phyloP scores from a whole-genome alignment of 2,888 invertebrate species.

The Molorchus minor region DNA sequence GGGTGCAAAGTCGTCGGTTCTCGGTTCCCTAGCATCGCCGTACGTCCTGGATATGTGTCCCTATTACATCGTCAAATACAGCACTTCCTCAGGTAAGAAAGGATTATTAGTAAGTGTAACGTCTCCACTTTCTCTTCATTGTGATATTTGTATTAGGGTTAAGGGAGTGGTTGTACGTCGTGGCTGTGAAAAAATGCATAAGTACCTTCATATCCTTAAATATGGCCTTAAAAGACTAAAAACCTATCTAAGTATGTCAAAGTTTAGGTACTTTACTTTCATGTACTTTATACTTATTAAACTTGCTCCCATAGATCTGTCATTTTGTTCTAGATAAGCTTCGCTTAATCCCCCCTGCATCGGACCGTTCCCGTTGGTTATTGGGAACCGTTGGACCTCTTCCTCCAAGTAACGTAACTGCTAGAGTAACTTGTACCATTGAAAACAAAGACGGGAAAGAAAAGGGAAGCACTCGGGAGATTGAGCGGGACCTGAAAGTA shows the following conservation, averaged over 20 bases:
- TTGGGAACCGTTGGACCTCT: conserved; percentile 58
- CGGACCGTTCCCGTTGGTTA: conserved; percentile 47
- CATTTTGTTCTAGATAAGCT: conserved; percentile 40
- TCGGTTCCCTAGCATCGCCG: conserved; percentile 55
- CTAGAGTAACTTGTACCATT: conserved; percentile 60
- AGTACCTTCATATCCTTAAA: no score
- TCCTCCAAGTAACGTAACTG: conserved; percentile 31
- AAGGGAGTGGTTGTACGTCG: no score
- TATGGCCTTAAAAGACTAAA: no score
- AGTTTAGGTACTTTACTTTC: no score
- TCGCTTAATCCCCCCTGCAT: conserved; percentile 43
- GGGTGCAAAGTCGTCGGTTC: conserved; percentile 45
- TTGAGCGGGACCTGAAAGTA: conserved; percentile 56
- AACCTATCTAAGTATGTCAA: no score
- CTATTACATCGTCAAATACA: conserved; percentile 63
- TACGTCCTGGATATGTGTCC: conserved; percentile 63
- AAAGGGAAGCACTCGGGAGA: conserved; percentile 54
- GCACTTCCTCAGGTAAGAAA: conserved; percentile 60
- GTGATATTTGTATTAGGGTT: no score
- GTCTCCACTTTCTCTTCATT: no score
- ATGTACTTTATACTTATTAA: no score
- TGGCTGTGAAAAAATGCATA: no score
- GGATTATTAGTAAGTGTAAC: no score
- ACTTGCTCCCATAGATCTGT: no score
- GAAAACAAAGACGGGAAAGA: conserved; percentile 52